Base-by-base conservation (phyloP, 2,113 vertebrate genomes). In the Galbula dea region DNA sequence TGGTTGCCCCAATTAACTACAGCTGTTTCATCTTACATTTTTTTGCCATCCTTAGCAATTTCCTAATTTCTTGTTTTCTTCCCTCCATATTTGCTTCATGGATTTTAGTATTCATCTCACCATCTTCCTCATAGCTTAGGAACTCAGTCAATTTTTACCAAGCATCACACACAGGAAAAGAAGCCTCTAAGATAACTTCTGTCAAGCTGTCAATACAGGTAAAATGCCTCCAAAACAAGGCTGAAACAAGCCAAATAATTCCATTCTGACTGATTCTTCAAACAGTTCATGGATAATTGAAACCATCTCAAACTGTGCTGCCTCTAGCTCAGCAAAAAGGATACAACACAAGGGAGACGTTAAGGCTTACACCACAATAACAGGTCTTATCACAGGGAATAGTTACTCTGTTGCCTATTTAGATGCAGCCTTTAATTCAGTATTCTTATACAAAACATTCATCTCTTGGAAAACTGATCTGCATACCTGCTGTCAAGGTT, bases 401-500 rank as follows among this genome's bases (percentile, higher is more conserved):
- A 65, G n/a, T 48, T 76, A 61, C 15, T 23, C 78, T 51, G 39
- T 18, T 88, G 8, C 13, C 24, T 9, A 45, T 41, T 86, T 61
- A 61, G 19, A 36, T 20, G 71, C 3, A 49, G 55, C 6, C n/a
- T 54, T 83, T 29, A 52, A 45, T 54, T 67, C 45, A 49, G 61
- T 26, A 18, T 29, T 76, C 18, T 73, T 24, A 69, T 9, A 72
- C 14, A 83, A 89, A 62, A 83, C 10, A 74, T 5, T 68, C 3
- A 68, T 59, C 12, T 57, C 80, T 88, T 39, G 26, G 22, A 67
- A 57, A 52, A 72, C 16, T 19, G 23, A 36, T 90, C 67, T 78
- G 51, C 67, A 54, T 97, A 99, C 99, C 98, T 98, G 96, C 94
- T 92, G 93, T 98, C 98, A 49, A 98, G 96, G 52, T 91, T 96